Conservation (phyloP, 2,113 vertebrate genomes). For the Psittacula cyanocephala region DNA sequence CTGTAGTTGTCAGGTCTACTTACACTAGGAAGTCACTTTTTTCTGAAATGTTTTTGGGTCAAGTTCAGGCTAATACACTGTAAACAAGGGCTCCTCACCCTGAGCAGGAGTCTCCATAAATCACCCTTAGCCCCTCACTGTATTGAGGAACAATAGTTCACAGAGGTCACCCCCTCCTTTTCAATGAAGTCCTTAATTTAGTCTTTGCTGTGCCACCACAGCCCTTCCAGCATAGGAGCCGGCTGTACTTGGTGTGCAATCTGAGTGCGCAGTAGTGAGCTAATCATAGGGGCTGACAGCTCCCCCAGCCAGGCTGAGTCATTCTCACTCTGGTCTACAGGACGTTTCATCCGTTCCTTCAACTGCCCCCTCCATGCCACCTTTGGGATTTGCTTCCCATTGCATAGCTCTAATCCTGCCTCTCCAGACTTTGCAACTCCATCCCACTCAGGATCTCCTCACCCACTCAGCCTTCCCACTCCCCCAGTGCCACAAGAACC, state of each 20-base stretch:
- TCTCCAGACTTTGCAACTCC: not conserved
- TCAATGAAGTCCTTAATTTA: not conserved
- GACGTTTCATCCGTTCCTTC: not conserved
- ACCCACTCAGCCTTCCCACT: not conserved
- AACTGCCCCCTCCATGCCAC: not conserved
- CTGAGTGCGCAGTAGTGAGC: not conserved
- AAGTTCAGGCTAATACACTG: not conserved
- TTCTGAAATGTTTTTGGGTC: not conserved
- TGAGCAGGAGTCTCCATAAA: not conserved
- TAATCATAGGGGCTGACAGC: not conserved
- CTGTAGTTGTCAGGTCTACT: not conserved
- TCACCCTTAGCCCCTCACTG: not conserved
- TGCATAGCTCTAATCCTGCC: not conserved
- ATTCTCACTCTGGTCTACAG: not conserved
- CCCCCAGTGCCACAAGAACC: not conserved
- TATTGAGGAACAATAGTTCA: not conserved
- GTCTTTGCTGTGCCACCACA: not conserved
- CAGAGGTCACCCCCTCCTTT: conserved; percentile 3
- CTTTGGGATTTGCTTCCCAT: not conserved
- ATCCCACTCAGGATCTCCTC: not conserved
- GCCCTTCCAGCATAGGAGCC: not conserved
- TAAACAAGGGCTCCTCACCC: not conserved
- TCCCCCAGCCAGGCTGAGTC: conserved; percentile 26
- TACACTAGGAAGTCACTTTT: not conserved
- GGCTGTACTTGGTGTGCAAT: not conserved